Conservation (phyloP, 2,797 vertebrate genomes). For the Pseudopleuronectes americanus region DNA sequence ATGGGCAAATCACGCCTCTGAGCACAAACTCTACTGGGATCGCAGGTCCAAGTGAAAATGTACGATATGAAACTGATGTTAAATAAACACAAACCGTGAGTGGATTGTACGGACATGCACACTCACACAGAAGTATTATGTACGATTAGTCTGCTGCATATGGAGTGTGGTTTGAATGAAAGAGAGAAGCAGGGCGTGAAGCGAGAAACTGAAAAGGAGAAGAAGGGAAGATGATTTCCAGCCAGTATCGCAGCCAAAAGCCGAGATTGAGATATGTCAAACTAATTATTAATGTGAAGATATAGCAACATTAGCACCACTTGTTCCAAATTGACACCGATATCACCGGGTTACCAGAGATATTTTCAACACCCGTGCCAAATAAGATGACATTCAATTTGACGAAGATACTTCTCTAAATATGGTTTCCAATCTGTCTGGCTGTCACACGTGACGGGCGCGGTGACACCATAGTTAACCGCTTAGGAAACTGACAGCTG, state of each 20-base stretch:
- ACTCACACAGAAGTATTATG: neutral
- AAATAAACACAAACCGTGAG: neutral
- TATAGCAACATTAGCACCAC: conserved; percentile 56
- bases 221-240: conserved; percentile 26
- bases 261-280: conserved; percentile 65
- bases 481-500: conserved; percentile 69
- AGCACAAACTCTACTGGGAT: conserved; percentile 4
- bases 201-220: conserved; percentile 11
- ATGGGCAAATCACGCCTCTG: conserved; percentile 2
- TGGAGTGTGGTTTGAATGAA: conserved; percentile 16
- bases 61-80: neutral
- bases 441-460: conserved; percentile 68
- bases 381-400: conserved; percentile 70
- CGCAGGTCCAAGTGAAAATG: neutral
- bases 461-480: conserved; percentile 72
- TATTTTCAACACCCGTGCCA: conserved; percentile 60
- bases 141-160: conserved; percentile 17
- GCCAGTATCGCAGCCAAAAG: conserved; percentile 38
- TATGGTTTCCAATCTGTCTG: conserved; percentile 80
- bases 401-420: conserved; percentile 75
- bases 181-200: neutral
- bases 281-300: conserved; percentile 63
- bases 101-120: conserved; percentile 8
- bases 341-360: conserved; percentile 54
- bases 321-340: conserved; percentile 59